These are phyloP conservation scores for Cyrtorhinus lividipennis DNA, from an alignment of 1,140 invertebrate genomes.

Conservation along the genomic window DNA sequence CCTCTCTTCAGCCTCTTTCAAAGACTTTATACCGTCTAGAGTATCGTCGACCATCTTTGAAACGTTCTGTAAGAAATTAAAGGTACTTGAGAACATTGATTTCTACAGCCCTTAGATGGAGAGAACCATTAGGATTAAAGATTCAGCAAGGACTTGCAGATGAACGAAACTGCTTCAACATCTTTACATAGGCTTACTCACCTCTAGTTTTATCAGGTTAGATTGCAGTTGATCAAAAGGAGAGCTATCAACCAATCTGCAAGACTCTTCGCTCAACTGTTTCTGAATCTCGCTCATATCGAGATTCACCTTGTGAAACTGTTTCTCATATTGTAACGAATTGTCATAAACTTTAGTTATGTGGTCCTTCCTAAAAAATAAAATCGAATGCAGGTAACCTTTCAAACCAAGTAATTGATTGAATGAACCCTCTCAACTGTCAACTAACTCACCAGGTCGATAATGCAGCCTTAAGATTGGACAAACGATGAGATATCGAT, in stretches of 20 bases:
- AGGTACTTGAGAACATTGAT: neutral
- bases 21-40: constrained; percentile 28
- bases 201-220: neutral
- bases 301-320: neutral
- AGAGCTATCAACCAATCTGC: neutral
- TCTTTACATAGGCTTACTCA: too few relatives aligned
- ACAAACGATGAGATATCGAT: constrained; percentile 54
- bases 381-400: too few relatives aligned
- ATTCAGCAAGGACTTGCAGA: neutral
- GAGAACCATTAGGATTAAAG: neutral
- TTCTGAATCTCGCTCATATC: neutral
- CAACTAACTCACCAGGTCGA: constrained; percentile 58
- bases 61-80: constrained; percentile 11
- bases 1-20: constrained; percentile 61
- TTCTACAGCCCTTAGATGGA: neutral
- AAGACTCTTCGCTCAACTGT: neutral
- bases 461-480: constrained; percentile 59
- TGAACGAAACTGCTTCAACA: too few relatives aligned
- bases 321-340: neutral
- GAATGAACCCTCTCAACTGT: too few relatives aligned
- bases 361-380: neutral
- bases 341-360: neutral
- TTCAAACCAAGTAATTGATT: too few relatives aligned
- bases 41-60: constrained; percentile 12
- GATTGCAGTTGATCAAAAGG: neutral